Conservation (phyloP, 2,888 invertebrate genomes). For the Agrochola macilenta region DNA sequence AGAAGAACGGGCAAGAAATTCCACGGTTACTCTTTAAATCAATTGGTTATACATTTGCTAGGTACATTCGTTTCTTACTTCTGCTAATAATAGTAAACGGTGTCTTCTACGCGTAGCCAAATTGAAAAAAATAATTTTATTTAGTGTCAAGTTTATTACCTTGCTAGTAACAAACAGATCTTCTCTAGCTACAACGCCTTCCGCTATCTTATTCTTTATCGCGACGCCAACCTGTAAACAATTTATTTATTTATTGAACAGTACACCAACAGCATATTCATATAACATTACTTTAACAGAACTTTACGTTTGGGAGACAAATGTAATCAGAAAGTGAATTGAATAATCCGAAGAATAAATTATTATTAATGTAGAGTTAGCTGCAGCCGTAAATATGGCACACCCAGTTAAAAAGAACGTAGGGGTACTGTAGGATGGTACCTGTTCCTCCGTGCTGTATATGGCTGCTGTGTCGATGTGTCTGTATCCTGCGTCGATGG, state of each 20-base stretch:
- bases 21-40: not conserved
- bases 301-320: not conserved
- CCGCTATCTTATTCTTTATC: constrained; percentile 85
- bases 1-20: not conserved
- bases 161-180: constrained; percentile 91
- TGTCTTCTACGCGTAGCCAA: not conserved
- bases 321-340: not conserved
- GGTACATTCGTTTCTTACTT: not conserved
- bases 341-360: not conserved
- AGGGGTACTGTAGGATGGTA: constrained; percentile 61
- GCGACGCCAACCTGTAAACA: constrained; percentile 76
- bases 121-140: not conserved
- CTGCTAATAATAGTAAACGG: not conserved
- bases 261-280: not conserved
- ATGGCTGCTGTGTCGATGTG: constrained; percentile 92
- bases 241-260: not conserved
- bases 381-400: not conserved
- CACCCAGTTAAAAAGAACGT: not conserved
- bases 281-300: not conserved
- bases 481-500: constrained; percentile 92
- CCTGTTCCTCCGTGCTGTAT: constrained; percentile 90
- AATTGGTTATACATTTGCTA: not conserved
- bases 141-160: constrained; percentile 73
- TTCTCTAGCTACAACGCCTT: constrained; percentile 86
- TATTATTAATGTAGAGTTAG: not conserved